Evolutionary conservation across 2,797 vertebrate genomes (phyloP).

Genomic region (Xerus rutilus): DNA sequence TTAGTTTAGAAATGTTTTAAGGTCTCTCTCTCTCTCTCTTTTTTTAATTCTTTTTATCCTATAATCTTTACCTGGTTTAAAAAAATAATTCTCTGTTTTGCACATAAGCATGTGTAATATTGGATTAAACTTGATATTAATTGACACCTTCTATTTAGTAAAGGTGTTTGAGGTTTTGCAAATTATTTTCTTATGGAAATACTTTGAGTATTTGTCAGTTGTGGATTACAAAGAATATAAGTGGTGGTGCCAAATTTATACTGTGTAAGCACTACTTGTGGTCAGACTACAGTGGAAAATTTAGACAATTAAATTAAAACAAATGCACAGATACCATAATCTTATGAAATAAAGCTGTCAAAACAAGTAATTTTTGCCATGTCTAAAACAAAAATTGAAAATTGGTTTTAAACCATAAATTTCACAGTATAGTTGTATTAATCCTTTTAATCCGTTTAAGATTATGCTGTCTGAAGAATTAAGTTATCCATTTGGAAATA

Average conservation of each 20-base stretch:
- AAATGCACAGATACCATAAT: background rate
- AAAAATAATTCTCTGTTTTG: background rate
- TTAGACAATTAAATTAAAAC: background rate
- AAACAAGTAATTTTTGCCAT: slow-evolving; percentile 21
- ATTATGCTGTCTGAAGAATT: background rate
- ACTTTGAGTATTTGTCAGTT: background rate
- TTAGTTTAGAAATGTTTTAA: background rate
- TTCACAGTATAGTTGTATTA: background rate
- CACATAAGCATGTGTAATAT: background rate
- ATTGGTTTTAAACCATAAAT: slow-evolving; percentile 3
- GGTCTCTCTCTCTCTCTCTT: background rate
- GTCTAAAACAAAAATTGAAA: background rate
- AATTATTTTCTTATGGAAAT: background rate
- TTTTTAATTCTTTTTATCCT: background rate
- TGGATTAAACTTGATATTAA: slow-evolving; percentile 10
- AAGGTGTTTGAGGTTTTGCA: background rate
- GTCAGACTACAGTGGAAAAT: background rate
- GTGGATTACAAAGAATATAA: background rate
- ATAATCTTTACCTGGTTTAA: background rate
- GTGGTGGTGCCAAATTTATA: background rate
- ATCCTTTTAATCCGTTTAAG: background rate
- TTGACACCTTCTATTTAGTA: background rate
- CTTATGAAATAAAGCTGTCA: background rate
- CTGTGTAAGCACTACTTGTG: background rate
- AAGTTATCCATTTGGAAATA: background rate